phyloP scores from a whole-genome alignment of 2,888 invertebrate genomes.

The Teleogryllus oceanicus region DNA sequence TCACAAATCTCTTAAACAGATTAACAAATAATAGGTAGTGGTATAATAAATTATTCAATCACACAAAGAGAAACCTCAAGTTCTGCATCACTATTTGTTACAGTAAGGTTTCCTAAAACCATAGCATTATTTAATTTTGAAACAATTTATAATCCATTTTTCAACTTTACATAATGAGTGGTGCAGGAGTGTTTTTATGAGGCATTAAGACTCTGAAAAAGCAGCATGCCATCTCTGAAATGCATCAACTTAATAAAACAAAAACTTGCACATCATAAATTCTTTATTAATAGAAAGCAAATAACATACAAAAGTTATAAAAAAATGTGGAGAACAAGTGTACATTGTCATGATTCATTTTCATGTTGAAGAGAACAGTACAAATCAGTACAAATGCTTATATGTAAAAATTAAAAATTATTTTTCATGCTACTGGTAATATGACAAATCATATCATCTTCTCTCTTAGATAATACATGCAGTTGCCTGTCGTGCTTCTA shows the following conservation, averaged over 20 bases:
- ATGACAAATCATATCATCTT: background rate
- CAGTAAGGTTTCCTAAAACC: too few species aligned
- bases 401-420: background rate
- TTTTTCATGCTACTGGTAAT: constrained; percentile 12
- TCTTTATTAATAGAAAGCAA: constrained; percentile 34
- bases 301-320: constrained; percentile 34
- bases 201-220: background rate
- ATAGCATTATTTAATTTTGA: too few species aligned
- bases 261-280: constrained; percentile 22
- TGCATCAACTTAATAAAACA: constrained; percentile 10
- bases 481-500: background rate
- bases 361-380: constrained; percentile 19
- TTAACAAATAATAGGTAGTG: too few species aligned
- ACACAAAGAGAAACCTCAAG: too few species aligned
- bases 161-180: background rate
- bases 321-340: constrained; percentile 26
- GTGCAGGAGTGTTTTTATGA: background rate
- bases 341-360: constrained; percentile 1
- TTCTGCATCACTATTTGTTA: too few species aligned
- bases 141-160: too few species aligned
- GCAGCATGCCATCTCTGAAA: background rate
- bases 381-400: constrained; percentile 19
- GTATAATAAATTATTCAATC: too few species aligned
- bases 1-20: too few species aligned
- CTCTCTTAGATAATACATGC: background rate